These are phyloP conservation scores for Diarsia dahlii DNA, from an alignment of 2,888 invertebrate species.

Conservation along the genomic window DNA sequence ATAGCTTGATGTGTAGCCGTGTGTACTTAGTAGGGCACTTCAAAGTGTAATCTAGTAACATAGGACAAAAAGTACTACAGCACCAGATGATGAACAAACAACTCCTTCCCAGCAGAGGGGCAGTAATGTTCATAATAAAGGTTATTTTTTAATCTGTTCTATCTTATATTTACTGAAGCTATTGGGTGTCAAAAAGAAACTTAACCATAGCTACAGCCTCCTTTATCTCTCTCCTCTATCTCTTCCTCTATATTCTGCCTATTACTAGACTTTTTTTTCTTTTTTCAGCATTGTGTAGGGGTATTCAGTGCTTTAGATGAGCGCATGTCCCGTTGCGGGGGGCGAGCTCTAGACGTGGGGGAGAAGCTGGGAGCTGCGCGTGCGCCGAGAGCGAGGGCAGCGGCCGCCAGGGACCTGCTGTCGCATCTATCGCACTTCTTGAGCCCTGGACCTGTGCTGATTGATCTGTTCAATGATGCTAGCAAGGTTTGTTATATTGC, in stretches of 20 bases:
- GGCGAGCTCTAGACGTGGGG: constrained; percentile 99
- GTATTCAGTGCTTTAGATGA: constrained; percentile 98
- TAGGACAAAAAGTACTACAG: too few species aligned
- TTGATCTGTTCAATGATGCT: constrained; percentile 96
- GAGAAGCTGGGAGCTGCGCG: constrained; percentile 99
- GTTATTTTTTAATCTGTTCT: too few species aligned
- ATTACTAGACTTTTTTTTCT: background rate
- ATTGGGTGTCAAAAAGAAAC: background rate
- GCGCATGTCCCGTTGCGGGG: constrained; percentile 98
- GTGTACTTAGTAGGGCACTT: too few species aligned
- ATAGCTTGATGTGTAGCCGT: too few species aligned
- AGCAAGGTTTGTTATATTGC: constrained; percentile 90
- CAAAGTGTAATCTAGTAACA: too few species aligned
- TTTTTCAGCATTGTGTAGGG: constrained; percentile 93
- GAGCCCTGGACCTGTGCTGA: constrained; percentile 95
- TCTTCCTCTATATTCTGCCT: too few species aligned
- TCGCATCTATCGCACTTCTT: constrained; percentile 98
- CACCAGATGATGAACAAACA: too few species aligned
- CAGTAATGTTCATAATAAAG: background rate
- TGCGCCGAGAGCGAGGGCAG: constrained; percentile 97
- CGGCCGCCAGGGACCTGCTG: constrained; percentile 98
- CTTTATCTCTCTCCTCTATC: too few species aligned
- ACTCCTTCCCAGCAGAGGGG: background rate
- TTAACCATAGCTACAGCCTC: background rate
- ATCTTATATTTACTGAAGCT: background rate